Percentiles rank a stretch among this genome's conserved stretches.
phyloP scores from a whole-genome alignment of 1,140 invertebrate genomes.

The Contarinia nasturtii region DNA sequence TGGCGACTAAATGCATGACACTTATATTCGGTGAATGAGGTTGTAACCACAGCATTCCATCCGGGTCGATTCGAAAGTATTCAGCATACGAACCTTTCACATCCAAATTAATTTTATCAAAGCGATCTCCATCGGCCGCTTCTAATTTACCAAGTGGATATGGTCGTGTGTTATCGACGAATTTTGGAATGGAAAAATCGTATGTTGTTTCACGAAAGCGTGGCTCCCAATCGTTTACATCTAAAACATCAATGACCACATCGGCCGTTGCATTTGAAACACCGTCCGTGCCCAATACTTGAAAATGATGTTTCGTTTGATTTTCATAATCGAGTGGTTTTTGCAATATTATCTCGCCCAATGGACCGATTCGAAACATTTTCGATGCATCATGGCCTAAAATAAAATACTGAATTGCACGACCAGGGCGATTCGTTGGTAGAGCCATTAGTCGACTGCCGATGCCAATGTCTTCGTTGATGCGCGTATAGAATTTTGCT shows the following conservation, averaged over 20 bases:
- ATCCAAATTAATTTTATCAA: constrained; percentile 46
- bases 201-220: constrained; percentile 72
- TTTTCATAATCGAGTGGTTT: constrained; percentile 65
- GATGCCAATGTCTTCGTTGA: constrained; percentile 54
- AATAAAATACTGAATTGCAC: constrained; percentile 27
- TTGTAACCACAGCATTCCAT: constrained; percentile 30
- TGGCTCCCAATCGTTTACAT: constrained; percentile 87
- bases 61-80: constrained; percentile 30
- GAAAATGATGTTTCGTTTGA: constrained; percentile 46
- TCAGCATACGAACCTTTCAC: constrained; percentile 49
- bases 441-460: constrained; percentile 45
- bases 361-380: constrained; percentile 44
- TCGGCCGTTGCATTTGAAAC: constrained; percentile 29
- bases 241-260: constrained; percentile 61
- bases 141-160: constrained; percentile 41
- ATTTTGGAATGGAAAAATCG: constrained; percentile 38
- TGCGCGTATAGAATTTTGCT: constrained; percentile 44
- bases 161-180: neutral
- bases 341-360: constrained; percentile 60
- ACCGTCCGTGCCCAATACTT: constrained; percentile 71
- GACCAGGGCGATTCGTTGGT: constrained; percentile 35
- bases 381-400: constrained; percentile 18
- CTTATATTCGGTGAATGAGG: constrained; percentile 29
- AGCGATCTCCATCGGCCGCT: constrained; percentile 60
- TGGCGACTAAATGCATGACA: constrained; percentile 49